Base-by-base conservation (phyloP, 2,888 invertebrate species). In the Epiperipatus broadwayi region DNA sequence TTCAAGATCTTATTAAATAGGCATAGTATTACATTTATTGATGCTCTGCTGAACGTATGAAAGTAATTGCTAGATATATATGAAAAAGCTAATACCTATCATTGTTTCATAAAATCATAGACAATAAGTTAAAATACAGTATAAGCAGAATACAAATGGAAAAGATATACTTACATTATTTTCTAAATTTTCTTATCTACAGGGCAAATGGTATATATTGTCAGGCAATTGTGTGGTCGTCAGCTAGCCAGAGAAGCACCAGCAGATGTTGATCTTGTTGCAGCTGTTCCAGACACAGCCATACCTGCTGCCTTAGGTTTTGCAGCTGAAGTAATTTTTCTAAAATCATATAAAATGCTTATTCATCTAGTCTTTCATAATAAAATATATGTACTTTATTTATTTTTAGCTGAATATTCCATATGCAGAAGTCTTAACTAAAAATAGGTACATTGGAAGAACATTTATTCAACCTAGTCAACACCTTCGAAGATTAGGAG, bases 381-480 rank as follows among this genome's bases (percentile, higher is more conserved):
- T 32, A n/a, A 3, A 35, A 20, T 21, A 21, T n/a, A 27, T 35
- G 21, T 22, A n/a, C 12, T 37, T 43, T 16, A 16, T 30, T 42
- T 27, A 39, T 31, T 50, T 63, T 42, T 63, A 83, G 75, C 78
- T 81, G 12, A 76, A 80, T 4, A 75, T 89, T 38, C 78, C 78
- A 0, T 91, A 87, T 61, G 78, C 80, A 49, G 93, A 95, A 59
- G 93, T 91, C 0, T 67, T 97, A 0, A 87, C 87, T 65, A 91
- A 93, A 66, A 97, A 67, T 49, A 66, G 89, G 45, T 95, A 97
- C 60, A 89, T 95, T 3, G 95, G 95, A 0, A 71, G 95, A 48
- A 93, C 93, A 0, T 97, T 97, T 63, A 95, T 97, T 56, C 93
- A 95, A 58, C 95, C 95, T 0, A 89, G 79, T 46, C 83, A 78